phyloP scores from a whole-genome alignment of 2,113 vertebrate species.

The Leiothrix lutea region DNA sequence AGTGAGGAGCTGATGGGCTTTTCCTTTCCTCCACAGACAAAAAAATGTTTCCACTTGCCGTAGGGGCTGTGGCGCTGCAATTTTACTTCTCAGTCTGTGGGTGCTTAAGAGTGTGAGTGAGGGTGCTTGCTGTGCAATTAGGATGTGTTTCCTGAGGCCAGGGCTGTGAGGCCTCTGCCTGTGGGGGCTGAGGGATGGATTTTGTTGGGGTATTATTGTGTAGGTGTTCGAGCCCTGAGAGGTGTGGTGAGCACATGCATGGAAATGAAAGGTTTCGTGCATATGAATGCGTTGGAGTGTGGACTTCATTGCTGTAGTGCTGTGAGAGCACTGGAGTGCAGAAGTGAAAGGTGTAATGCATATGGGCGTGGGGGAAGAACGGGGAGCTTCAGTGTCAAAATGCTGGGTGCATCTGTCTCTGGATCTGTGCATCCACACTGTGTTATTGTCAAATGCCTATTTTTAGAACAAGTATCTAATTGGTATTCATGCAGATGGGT shows the following conservation, averaged over 20 bases:
- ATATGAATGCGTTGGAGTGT: background rate
- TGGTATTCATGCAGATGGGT: constrained; percentile 49
- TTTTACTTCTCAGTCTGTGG: background rate
- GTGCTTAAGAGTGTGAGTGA: background rate
- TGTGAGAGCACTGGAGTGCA: background rate
- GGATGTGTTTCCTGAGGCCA: background rate
- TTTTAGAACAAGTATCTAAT: constrained; percentile 40
- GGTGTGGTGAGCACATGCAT: background rate
- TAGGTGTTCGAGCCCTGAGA: background rate
- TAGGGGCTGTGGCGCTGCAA: background rate
- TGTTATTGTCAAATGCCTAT: constrained; percentile 35
- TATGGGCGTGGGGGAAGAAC: background rate
- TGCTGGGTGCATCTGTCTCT: constrained; percentile 1
- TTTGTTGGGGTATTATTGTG: background rate
- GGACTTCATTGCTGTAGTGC: background rate
- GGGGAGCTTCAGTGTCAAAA: background rate
- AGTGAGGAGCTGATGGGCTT: background rate
- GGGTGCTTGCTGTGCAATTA: background rate
- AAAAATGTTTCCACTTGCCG: background rate
- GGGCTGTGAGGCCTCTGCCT: background rate
- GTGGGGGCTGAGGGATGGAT: background rate
- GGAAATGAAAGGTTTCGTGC: background rate
- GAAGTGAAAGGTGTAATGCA: background rate
- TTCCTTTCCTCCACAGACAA: background rate
- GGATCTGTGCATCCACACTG: background rate